Percentiles rank a stretch among this genome's conserved stretches.
Evolutionary conservation across 2,888 invertebrate genomes (phyloP).

Genomic region (Sipha maydis): DNA sequence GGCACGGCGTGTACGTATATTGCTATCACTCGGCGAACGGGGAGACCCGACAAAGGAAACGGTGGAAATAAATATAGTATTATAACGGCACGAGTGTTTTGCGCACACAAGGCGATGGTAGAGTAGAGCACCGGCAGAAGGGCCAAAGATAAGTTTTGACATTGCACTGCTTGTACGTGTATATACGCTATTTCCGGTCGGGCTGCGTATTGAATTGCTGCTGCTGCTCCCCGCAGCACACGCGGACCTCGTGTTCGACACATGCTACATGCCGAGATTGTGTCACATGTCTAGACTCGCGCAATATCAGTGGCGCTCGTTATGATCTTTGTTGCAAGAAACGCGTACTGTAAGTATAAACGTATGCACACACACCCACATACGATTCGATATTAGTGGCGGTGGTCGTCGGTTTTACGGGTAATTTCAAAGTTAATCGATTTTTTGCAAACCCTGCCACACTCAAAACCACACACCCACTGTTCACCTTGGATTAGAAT

Average conservation of each 20-base stretch:
- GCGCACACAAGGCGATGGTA: background rate
- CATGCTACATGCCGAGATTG: slow-evolving; percentile 2
- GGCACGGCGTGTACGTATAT: too few relatives aligned
- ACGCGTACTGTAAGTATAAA: background rate
- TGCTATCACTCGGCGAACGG: background rate
- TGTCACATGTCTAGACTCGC: background rate
- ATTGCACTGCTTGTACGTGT: background rate
- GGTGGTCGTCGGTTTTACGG: background rate
- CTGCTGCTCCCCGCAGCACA: background rate
- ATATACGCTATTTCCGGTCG: background rate
- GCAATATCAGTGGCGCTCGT: background rate
- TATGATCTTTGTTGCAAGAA: background rate
- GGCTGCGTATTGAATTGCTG: background rate
- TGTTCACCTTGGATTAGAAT: background rate
- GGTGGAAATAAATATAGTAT: background rate
- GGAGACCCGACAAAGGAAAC: background rate
- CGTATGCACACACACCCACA: background rate
- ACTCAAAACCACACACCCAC: too few relatives aligned
- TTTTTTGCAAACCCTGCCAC: background rate
- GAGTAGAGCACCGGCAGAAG: background rate
- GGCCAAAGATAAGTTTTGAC: slow-evolving; percentile 14
- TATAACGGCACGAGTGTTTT: background rate
- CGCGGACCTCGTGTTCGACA: slow-evolving; percentile 26
- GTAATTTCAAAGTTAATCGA: background rate
- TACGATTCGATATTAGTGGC: too few relatives aligned